phyloP scores from a whole-genome alignment of 2,888 invertebrate genomes.

The Athetis lepigone region DNA sequence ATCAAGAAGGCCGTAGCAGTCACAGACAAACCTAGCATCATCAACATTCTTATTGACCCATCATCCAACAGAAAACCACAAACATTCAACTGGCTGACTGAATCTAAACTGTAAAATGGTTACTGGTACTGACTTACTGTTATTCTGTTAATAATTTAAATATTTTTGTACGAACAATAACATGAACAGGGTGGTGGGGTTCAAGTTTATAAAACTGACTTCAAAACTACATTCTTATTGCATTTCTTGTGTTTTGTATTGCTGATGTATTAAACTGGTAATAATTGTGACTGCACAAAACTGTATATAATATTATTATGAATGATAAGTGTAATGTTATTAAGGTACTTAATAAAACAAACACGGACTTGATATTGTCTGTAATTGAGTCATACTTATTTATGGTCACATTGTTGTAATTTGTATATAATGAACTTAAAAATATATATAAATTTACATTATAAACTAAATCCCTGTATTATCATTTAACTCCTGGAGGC shows the following conservation, averaged over 20 bases:
- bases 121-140: not conserved
- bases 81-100: slow-evolving; percentile 97
- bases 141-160: slow-evolving; percentile 1
- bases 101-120: slow-evolving; percentile 94
- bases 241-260: slow-evolving; percentile 34
- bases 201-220: slow-evolving; percentile 20
- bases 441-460: slow-evolving; percentile 88
- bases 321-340: not conserved
- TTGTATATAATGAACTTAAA: slow-evolving; percentile 88
- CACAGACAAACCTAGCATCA: slow-evolving; percentile 94
- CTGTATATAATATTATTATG: slow-evolving; percentile 15
- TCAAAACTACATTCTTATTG: slow-evolving; percentile 44
- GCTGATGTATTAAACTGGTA: slow-evolving; percentile 34
- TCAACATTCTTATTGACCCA: slow-evolving; percentile 97
- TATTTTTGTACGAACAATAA: slow-evolving; percentile 23
- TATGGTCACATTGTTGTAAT: slow-evolving; percentile 80
- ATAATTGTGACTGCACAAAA: slow-evolving; percentile 16
- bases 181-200: slow-evolving; percentile 40
- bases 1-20: slow-evolving; percentile 92
- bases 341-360: slow-evolving; percentile 61
- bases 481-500: slow-evolving; percentile 85
- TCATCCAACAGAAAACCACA: slow-evolving; percentile 97
- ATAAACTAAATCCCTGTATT: slow-evolving; percentile 90
- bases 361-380: slow-evolving; percentile 81
- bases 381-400: slow-evolving; percentile 82